Evolutionary conservation across 2,113 vertebrate genomes (phyloP), one percentile per base, ranked within the genome.

Genomic region (Corythoichthys intestinalis): DNA sequence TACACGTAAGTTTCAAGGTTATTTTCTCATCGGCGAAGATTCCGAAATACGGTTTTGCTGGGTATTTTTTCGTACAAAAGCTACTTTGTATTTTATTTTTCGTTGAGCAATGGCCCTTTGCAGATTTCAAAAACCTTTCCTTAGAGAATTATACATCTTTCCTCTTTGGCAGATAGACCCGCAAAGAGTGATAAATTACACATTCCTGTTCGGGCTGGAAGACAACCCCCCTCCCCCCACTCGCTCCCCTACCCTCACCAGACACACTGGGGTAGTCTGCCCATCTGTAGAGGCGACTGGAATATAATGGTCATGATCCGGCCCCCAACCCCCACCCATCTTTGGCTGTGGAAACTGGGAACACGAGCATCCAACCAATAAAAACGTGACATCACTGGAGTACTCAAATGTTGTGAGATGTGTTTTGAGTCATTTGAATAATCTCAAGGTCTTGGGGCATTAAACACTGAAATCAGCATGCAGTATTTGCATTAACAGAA

Each of bases 341-440:
- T 70, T 71, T 47, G 35, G 63, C 76, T 58, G 63, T 79, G 87
- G 87, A 86, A 88, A 89, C 75, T 79, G 77, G 75, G 67, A 61
- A 46, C 57, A 73, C 77, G 74, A 73, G 66, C 49, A 67, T 66
- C 70, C 44, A 67, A 65, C 75, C 78, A 74, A 79, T 84, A 86
- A 89, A 85, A 87, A 73, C 15, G 74, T 89, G 86, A 90, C 87
- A 88, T 88, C 90, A 88, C 48, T 64, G 65, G 61, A 71, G 57
- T 65, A 12, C 71, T 70, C 61, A 60, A 67, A 78, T 82, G 49
- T 52, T 9, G 9, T 9, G 20, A n/a, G 13, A 3, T n/a, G 1
- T 10, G 11, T 46, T 46, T 20, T n/a, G 44, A 63, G 39, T 46
- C 39, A n/a, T 20, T 20, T 28, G 20, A 64, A 47, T 63, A 64